Percentiles rank a stretch among this genome's conserved stretches.
These are phyloP conservation scores for Drepana falcataria DNA, from an alignment of 2,888 invertebrate genomes.

Conservation along the genomic window DNA sequence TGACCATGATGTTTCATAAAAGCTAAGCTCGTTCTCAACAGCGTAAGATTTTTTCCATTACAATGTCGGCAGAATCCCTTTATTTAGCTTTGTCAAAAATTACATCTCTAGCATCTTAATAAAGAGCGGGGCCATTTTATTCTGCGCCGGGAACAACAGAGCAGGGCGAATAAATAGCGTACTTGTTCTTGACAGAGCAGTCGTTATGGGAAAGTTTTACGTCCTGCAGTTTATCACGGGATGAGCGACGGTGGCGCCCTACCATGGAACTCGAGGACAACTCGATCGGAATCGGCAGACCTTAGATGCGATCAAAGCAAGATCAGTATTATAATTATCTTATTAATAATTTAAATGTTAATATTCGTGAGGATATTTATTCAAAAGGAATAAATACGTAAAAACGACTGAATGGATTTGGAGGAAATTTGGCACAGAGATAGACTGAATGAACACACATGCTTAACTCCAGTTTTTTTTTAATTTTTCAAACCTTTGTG, in stretches of 20 bases:
- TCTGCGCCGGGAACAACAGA: conserved; percentile 23
- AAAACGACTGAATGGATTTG: too few species aligned
- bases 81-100: conserved; percentile 25
- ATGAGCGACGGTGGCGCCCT: conserved; percentile 31
- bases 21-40: too few species aligned
- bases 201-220: conserved; percentile 63
- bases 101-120: conserved; percentile 34
- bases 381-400: too few species aligned
- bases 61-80: background rate
- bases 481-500: too few species aligned
- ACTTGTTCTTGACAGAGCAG: conserved; percentile 62
- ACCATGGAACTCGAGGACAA: conserved; percentile 18
- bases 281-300: conserved; percentile 1
- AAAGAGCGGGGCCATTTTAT: conserved; percentile 35
- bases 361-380: too few species aligned
- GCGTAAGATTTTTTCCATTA: background rate
- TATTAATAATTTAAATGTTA: too few species aligned
- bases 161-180: conserved; percentile 52
- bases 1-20: too few species aligned
- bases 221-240: conserved; percentile 54
- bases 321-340: too few species aligned
- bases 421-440: too few species aligned
- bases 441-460: too few species aligned
- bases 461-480: too few species aligned
- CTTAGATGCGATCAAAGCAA: too few species aligned